Evolutionary conservation across 2,113 vertebrate genomes (phyloP), one percentile per base, ranked within the genome.

Genomic region (Fregetta grallaria): DNA sequence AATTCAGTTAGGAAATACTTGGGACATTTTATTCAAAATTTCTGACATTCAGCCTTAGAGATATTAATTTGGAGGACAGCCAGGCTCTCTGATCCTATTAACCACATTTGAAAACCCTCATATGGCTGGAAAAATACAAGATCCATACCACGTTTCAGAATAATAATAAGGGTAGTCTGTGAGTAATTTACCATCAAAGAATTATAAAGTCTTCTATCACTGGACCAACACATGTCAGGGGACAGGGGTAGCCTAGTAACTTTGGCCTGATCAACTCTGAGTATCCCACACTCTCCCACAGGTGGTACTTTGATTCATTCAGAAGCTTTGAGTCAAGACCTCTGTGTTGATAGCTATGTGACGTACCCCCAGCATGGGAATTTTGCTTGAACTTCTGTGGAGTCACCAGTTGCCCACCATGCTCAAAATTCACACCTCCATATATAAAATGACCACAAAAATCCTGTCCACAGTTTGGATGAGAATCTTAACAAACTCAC

Each of bases 61-160:
- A 53, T 42, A 67, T 80, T 94, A 91, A 90, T 95, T 86, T 95
- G 82, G 75, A 92, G 27, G 67, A 77, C 72, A 90, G 67, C 55
- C 91, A 92, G 68, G 38, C 42, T 89, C 56, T 94, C 93, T 94
- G 75, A 94, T 95, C 79, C 79, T 92, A 63, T 91, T 94, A 96
- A 86, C 63, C 68, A 71, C 55, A 63, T 88, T 77, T 71, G 67
- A 80, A 94, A 94, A 80, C 38, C 34, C 18, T 77, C 50, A 55
- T 70, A 83, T 19, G 62, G 2, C 45, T 91, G 42, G 22, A 80
- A 90, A 91, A 95, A 73, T 70, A n/a, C 49, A 70, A 92, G 59
- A 91, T 42, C 12, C 14, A 1, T 80, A 55, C 34, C 22, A 74
- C 0, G 0, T 74, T 95, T 91, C 79, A 71, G 59, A 80, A 94